Conservation (phyloP, 2,888 invertebrate species). For the Ptilodon capucinus region DNA sequence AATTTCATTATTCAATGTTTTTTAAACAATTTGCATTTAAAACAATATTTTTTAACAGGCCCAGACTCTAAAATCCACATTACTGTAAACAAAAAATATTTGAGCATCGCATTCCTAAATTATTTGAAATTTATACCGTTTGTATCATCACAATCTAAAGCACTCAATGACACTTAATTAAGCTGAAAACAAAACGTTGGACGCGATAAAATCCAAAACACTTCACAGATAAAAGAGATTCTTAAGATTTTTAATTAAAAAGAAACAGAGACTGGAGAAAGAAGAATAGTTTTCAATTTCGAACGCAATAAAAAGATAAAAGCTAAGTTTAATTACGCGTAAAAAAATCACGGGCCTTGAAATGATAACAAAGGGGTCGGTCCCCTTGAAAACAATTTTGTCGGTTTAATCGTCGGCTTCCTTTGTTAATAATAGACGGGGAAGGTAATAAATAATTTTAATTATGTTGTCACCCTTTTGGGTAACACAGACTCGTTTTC, state of each 20-base stretch:
- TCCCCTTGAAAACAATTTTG: slow-evolving; percentile 9
- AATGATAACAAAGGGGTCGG: neutral
- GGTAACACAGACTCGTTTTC: slow-evolving; percentile 8
- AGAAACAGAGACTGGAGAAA: neutral
- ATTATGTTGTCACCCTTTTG: slow-evolving; percentile 23
- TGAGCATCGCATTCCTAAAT: neutral
- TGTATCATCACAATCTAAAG: neutral
- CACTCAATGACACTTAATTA: neutral
- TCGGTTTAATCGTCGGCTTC: slow-evolving; percentile 12
- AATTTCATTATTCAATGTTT: too few relatives aligned
- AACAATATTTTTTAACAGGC: too few relatives aligned
- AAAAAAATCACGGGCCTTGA: neutral
- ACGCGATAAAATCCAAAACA: neutral
- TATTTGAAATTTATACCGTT: neutral
- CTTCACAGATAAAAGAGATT: neutral
- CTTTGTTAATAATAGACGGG: slow-evolving; percentile 16
- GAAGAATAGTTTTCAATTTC: slow-evolving; percentile 1
- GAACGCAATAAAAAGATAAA: neutral
- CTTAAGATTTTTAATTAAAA: slow-evolving; percentile 1
- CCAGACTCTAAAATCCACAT: neutral
- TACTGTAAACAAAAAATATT: neutral
- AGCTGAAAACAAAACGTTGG: neutral
- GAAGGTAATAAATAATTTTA: slow-evolving; percentile 26
- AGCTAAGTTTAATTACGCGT: slow-evolving; percentile 2
- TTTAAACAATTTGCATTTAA: too few relatives aligned